Evolutionary conservation across 2,113 vertebrate genomes (phyloP), one percentile per base, ranked within the genome.

Genomic region (Herpetotheres cachinnans): DNA sequence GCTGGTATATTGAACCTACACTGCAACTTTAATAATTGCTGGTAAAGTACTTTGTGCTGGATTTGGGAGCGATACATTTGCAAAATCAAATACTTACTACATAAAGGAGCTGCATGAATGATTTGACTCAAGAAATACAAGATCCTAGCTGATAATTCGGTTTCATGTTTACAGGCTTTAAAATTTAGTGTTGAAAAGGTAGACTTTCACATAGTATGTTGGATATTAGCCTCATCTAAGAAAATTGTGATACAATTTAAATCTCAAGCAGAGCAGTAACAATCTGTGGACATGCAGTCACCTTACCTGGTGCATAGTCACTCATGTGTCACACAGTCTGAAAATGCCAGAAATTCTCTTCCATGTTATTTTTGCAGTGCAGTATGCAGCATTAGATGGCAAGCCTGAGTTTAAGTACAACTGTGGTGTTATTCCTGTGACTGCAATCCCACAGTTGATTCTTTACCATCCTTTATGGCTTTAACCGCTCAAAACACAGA

Each of bases 281-380:
- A 72, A 8, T 73, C 34, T n/a, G 10, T 38, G 21, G 8, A 21
- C 10, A 4, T 26, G 11, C 40, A 61, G 30, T 71, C 17, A 10
- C 24, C 65, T 34, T 30, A 21, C 2, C 3, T 77, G 25, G 29
- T 58, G 12, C 1, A 1, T 47, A 59, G 32, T 63, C 0, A 0
- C 21, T 71, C 30, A 36, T 18, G 1, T 63, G n/a, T 71, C 52
- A 21, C 20, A 21, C 25, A 67, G 26, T 74, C 54, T 65, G 36
- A 90, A 80, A 70, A 40, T 69, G 30, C 13, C 40, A 49, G 40
- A 52, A 81, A 40, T 76, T 69, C 26, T 56, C 7, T 65, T 82
- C 40, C 2, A 0, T 49, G 11, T 80, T 82, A 27, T 12, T 82
- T 50, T 50, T 72, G 9, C 27, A 38, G 36, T 63, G 16, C 30